These are phyloP conservation scores for Halcyon malimbica DNA, from an alignment of 2,113 vertebrate species.

Conservation along the genomic window DNA sequence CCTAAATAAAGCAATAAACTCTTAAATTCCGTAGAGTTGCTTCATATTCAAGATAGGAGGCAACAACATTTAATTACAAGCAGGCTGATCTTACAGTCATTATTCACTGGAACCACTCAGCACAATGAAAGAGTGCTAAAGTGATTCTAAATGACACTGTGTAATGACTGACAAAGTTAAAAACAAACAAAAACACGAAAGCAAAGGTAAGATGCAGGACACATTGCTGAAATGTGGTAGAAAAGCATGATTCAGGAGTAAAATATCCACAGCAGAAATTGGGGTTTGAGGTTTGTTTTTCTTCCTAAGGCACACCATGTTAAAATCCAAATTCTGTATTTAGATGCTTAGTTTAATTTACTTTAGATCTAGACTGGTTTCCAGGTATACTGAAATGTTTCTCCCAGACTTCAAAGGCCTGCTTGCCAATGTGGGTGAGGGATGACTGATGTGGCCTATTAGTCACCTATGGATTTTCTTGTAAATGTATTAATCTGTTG, in stretches of 20 bases:
- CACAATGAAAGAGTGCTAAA: not conserved
- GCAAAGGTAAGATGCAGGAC: not conserved
- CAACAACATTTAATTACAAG: constrained; percentile 25
- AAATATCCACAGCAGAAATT: not conserved
- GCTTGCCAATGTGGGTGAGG: not conserved
- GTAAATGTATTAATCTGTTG: not conserved
- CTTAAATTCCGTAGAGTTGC: not conserved
- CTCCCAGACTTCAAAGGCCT: not conserved
- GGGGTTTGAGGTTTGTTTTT: not conserved
- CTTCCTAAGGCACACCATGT: not conserved
- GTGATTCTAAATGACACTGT: not conserved
- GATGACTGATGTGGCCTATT: not conserved
- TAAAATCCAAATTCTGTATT: not conserved
- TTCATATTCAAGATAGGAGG: constrained; percentile 18
- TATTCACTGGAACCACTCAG: not conserved
- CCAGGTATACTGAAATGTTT: not conserved
- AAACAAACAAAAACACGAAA: constrained; percentile 19
- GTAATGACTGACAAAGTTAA: not conserved
- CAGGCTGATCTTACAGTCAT: not conserved
- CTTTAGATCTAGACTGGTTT: not conserved
- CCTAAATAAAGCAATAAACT: not conserved
- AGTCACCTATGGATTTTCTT: not conserved
- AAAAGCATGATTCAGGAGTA: not conserved
- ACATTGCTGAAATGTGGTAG: not conserved
- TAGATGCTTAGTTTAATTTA: not conserved